phyloP scores from a whole-genome alignment of 2,113 vertebrate species.

The Recurvirostra avosetta region DNA sequence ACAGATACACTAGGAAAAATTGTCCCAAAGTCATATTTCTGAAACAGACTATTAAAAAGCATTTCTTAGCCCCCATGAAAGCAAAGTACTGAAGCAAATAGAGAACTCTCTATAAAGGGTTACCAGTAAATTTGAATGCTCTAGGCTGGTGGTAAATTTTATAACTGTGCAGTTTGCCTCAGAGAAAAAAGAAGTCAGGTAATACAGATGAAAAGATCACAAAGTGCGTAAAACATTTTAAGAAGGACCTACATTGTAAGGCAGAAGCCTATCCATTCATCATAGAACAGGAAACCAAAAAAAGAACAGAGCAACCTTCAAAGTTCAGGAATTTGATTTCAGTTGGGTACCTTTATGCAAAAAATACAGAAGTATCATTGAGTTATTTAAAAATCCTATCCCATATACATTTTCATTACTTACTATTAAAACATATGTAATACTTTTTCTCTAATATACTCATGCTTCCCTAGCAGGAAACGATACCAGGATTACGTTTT shows the following conservation, averaged over 20 bases:
- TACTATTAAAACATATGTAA: not conserved
- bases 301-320: not conserved
- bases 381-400: not conserved
- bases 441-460: not conserved
- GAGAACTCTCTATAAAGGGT: not conserved
- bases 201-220: not conserved
- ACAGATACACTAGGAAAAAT: not conserved
- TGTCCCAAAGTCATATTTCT: not conserved
- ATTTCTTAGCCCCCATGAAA: not conserved
- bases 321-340: not conserved
- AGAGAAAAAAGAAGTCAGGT: not conserved
- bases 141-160: not conserved
- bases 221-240: not conserved
- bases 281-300: not conserved
- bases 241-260: not conserved
- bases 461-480: not conserved
- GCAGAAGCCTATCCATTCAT: not conserved
- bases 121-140: not conserved
- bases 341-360: not conserved
- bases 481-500: not conserved
- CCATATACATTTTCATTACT: not conserved
- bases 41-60: not conserved
- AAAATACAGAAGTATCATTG: not conserved
- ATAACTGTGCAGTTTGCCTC: not conserved
- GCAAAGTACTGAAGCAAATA: not conserved